Percentiles rank a stretch among this genome's conserved stretches.
Conservation (phyloP, 2,797 vertebrate genomes). For the Xiphorhynchus erythropygius region DNA sequence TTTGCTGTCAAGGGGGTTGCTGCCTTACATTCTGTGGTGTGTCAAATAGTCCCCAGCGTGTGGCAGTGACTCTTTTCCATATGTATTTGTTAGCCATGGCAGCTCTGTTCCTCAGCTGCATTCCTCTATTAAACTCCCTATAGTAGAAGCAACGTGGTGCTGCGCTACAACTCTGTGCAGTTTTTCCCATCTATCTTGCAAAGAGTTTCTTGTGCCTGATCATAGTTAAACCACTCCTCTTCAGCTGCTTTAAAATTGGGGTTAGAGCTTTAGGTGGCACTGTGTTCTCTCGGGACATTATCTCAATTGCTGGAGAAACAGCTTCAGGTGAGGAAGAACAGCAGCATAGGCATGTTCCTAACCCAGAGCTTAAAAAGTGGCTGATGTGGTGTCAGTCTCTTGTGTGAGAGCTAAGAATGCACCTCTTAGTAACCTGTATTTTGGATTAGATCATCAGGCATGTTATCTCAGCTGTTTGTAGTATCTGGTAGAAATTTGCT, state of each 20-base stretch:
- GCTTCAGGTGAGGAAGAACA: not conserved
- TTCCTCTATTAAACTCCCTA: not conserved
- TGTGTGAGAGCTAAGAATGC: not conserved
- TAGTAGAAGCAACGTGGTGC: not conserved
- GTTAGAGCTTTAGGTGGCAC: not conserved
- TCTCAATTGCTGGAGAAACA: not conserved
- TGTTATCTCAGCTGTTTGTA: not conserved
- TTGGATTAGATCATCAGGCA: not conserved
- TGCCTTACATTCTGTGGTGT: slow-evolving; percentile 5
- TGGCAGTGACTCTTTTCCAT: not conserved
- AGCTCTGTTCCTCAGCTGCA: not conserved
- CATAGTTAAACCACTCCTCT: not conserved
- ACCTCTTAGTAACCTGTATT: not conserved
- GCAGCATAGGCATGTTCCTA: not conserved
- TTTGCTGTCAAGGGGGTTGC: not conserved
- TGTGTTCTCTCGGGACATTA: not conserved
- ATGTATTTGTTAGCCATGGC: not conserved
- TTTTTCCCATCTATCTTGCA: not conserved
- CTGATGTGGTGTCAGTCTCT: not conserved
- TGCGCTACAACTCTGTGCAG: not conserved
- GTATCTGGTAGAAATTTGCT: not conserved
- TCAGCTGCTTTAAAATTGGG: not conserved
- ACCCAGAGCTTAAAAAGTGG: not conserved
- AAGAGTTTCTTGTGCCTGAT: not conserved
- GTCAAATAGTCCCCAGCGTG: not conserved